phyloP scores from a whole-genome alignment of 2,113 vertebrate genomes.

The Peromyscus californicus region DNA sequence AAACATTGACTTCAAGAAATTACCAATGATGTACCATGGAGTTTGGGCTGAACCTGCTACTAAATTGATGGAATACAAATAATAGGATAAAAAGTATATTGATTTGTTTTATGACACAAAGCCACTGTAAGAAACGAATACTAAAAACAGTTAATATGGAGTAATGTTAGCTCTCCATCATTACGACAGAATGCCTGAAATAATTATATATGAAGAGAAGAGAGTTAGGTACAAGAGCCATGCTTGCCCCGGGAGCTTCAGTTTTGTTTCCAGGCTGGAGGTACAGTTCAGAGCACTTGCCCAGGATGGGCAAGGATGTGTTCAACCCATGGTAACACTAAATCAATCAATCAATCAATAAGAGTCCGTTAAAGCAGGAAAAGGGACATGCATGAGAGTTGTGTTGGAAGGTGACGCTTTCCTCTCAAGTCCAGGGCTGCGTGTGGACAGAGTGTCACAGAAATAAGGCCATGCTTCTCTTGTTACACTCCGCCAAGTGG shows the following conservation, averaged over 20 bases:
- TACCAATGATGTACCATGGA: neutral
- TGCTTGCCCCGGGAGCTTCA: neutral
- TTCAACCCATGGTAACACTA: neutral
- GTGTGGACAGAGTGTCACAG: neutral
- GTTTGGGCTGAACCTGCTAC: neutral
- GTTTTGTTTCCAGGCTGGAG: neutral
- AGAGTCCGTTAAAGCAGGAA: neutral
- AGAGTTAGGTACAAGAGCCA: neutral
- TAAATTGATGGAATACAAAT: neutral
- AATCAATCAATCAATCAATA: no score
- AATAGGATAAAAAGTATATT: neutral
- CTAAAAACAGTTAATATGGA: neutral
- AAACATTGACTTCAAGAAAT: neutral
- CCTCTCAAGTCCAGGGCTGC: neutral
- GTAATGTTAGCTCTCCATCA: neutral
- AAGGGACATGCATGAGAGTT: neutral
- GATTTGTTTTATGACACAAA: neutral
- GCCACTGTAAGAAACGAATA: neutral
- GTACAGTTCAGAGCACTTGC: neutral
- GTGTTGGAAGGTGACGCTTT: neutral
- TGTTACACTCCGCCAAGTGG: no score
- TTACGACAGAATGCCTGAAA: neutral
- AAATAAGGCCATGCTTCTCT: neutral
- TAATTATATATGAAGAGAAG: neutral
- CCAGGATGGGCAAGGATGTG: neutral